Percentiles rank a stretch among this genome's conserved stretches.
Evolutionary conservation across 37 sponge, comb jelly and placozoan genomes (phyloP).

Genomic region (Cliona cf. orientalis): DNA sequence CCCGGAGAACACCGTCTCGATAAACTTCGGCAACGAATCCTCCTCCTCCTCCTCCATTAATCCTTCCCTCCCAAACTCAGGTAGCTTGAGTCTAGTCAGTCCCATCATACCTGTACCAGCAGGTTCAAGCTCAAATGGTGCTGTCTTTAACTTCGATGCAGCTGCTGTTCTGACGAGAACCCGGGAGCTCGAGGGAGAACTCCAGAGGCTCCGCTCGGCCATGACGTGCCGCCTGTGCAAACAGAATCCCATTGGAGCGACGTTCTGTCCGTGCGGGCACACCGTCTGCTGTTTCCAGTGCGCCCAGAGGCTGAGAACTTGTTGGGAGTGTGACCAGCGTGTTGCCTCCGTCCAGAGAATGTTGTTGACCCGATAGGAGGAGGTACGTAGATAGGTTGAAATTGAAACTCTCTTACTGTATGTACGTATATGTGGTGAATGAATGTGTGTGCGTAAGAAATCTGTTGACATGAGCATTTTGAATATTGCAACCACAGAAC

Average conservation of each 20-base stretch:
- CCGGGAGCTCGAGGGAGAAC: slow-evolving; percentile 69
- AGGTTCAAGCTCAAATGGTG: background rate
- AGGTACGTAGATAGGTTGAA: no score
- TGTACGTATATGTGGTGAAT: no score
- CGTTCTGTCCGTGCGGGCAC: slow-evolving; percentile 89
- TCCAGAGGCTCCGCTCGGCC: slow-evolving; percentile 60
- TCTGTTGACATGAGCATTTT: no score
- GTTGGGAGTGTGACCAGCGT: slow-evolving; percentile 54
- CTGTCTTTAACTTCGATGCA: slow-evolving; percentile 45
- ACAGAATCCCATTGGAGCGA: slow-evolving; percentile 74
- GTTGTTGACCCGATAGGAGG: slow-evolving; percentile 42
- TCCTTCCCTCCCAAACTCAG: slow-evolving; percentile 6
- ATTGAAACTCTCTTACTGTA: no score
- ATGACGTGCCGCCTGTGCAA: slow-evolving; percentile 82
- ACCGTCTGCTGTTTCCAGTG: slow-evolving; percentile 78
- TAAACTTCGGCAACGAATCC: background rate
- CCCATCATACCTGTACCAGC: slow-evolving; percentile 21
- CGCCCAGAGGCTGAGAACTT: slow-evolving; percentile 44
- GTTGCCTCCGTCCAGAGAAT: slow-evolving; percentile 60
- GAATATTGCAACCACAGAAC: no score
- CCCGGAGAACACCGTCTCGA: slow-evolving; percentile 38
- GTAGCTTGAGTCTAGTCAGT: slow-evolving; percentile 10
- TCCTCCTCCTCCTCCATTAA: background rate
- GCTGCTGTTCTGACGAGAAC: slow-evolving; percentile 46
- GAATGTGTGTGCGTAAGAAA: no score